These are phyloP conservation scores for Caenorhabditis remanei DNA, from an alignment of 1,140 invertebrate genomes.

Conservation along the genomic window DNA sequence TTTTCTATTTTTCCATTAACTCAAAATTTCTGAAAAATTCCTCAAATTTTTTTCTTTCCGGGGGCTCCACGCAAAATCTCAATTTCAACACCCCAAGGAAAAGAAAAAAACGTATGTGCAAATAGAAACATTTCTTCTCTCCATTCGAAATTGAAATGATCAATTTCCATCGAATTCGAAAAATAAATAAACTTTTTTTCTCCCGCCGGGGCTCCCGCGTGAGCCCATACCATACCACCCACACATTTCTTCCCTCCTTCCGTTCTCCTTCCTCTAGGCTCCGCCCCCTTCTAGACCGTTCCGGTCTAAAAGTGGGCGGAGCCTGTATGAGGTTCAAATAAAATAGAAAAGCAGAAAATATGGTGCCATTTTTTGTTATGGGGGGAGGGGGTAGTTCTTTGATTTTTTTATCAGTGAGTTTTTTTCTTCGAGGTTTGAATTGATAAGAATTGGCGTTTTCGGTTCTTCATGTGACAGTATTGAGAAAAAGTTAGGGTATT, in stretches of 20 bases:
- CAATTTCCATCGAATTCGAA: neutral
- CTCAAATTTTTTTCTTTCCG: too few species aligned
- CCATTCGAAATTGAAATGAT: neutral
- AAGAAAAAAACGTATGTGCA: neutral
- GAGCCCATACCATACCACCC: neutral
- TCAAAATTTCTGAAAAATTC: too few species aligned
- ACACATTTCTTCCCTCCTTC: neutral
- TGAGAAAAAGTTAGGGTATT: too few species aligned
- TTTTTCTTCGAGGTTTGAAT: too few species aligned
- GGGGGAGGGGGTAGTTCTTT: neutral
- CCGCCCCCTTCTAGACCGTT: neutral
- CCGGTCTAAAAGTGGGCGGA: slow-evolving; percentile 2
- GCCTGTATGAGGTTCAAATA: neutral
- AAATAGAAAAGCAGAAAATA: neutral
- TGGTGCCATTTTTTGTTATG: neutral
- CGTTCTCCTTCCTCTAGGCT: neutral
- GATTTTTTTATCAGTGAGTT: too few species aligned
- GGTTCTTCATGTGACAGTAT: too few species aligned
- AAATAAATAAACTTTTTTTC: neutral
- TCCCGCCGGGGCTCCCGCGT: too few species aligned
- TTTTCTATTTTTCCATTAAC: too few species aligned
- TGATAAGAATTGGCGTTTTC: too few species aligned
- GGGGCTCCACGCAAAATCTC: neutral
- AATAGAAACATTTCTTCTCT: neutral
- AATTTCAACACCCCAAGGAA: neutral